A percentile compares a stretch with the other conserved stretches of the same genome.
These are phyloP conservation scores for Mercenaria mercenaria DNA, from an alignment of 1,140 invertebrate genomes.

Conservation along the genomic window DNA sequence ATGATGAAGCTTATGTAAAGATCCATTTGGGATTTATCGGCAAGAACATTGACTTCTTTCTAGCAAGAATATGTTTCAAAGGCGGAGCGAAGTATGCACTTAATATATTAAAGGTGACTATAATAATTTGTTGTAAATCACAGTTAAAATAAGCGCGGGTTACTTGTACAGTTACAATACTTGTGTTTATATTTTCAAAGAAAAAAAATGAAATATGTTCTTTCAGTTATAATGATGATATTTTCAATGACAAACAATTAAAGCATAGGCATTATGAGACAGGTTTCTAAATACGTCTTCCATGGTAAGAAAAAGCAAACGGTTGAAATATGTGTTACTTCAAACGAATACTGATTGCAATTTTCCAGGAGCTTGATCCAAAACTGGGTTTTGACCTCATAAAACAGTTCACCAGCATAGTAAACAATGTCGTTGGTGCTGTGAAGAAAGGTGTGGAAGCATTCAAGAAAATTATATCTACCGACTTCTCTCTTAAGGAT, in stretches of 20 bases:
- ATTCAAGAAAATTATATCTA: slow-evolving; percentile 60
- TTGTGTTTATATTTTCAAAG: too few species aligned
- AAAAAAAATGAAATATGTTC: too few species aligned
- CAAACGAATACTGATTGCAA: too few species aligned
- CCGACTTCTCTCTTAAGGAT: slow-evolving; percentile 39
- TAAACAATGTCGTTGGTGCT: slow-evolving; percentile 57
- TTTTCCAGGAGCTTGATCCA: slow-evolving; percentile 70
- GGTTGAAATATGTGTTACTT: too few species aligned
- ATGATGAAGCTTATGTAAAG: slow-evolving; percentile 68
- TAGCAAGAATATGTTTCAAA: slow-evolving; percentile 66
- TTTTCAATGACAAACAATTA: too few species aligned
- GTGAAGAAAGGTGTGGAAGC: slow-evolving; percentile 57
- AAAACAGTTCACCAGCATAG: slow-evolving; percentile 63
- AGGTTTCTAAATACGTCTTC: too few species aligned
- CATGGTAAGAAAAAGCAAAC: too few species aligned
- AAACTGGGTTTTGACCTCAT: slow-evolving; percentile 42
- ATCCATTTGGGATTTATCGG: slow-evolving; percentile 65
- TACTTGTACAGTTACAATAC: too few species aligned
- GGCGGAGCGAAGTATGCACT: slow-evolving; percentile 67
- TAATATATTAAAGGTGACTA: slow-evolving; percentile 72
- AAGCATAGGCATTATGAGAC: too few species aligned
- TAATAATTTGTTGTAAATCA: too few species aligned
- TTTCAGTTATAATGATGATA: too few species aligned
- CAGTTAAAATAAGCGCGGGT: too few species aligned
- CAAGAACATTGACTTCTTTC: slow-evolving; percentile 64